These are phyloP conservation scores for Caranx melampygus DNA, from an alignment of 2,113 vertebrate species.

Conservation along the genomic window DNA sequence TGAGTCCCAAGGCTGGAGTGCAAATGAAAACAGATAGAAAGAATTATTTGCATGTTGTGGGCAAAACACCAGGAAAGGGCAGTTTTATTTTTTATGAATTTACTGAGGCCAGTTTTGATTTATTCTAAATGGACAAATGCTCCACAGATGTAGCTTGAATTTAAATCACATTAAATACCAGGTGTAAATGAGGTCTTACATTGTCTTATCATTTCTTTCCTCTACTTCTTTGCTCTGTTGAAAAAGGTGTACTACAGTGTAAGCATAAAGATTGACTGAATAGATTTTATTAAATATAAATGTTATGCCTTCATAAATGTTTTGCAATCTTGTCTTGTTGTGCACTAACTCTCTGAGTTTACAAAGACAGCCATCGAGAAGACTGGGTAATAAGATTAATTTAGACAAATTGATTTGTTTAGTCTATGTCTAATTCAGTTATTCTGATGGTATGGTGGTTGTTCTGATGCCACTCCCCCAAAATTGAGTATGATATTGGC, in stretches of 20 bases:
- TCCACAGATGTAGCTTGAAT: background rate
- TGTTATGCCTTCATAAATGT: constrained; percentile 29
- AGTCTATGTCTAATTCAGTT: constrained; percentile 59
- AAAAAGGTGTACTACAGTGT: constrained; percentile 8
- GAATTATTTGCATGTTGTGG: constrained; percentile 46
- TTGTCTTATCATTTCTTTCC: background rate
- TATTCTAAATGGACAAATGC: constrained; percentile 12
- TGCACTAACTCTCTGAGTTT: constrained; percentile 6
- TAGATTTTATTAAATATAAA: constrained; percentile 19
- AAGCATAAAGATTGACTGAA: constrained; percentile 20
- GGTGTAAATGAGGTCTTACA: background rate
- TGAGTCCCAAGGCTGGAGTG: constrained; percentile 25
- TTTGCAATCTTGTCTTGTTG: background rate
- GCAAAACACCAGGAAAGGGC: background rate
- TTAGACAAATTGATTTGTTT: constrained; percentile 49
- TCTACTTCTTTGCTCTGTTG: background rate
- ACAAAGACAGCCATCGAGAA: constrained; percentile 20
- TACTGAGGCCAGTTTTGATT: constrained; percentile 4
- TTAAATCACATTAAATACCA: constrained; percentile 10
- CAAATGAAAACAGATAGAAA: constrained; percentile 52
- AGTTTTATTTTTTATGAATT: constrained; percentile 3
- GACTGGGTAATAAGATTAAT: constrained; percentile 52
- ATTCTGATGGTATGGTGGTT: constrained; percentile 32
- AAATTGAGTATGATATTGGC: constrained; percentile 33
- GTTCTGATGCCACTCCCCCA: constrained; percentile 29